Base-by-base conservation (phyloP, 2,113 vertebrate species). In the Marmota flaviventris region DNA sequence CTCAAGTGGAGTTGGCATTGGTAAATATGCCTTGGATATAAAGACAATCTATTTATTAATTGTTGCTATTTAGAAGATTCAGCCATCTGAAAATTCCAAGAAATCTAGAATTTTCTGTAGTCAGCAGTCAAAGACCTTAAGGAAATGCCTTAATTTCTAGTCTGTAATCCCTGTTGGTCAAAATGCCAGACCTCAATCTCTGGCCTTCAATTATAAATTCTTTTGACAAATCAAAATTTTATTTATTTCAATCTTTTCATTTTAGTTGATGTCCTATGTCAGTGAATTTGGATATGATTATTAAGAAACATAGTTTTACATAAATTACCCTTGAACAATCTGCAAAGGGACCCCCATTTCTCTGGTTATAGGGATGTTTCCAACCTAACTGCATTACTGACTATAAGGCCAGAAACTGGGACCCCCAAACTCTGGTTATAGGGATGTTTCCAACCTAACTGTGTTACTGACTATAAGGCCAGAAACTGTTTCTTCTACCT, bases 261-360 rank as follows among this genome's bases (percentile, higher is more conserved):
- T 96, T 70, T 75, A 76, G 37, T 37, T 94, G 34, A 58, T 51
- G 24, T 78, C 39, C 79, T 39, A 78, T 34, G 37, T 84, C 56
- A 89, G 77, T 48, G 51, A 85, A 84, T 88, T 69, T 87, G 65
- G 34, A 72, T 97, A 91, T 94, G 77, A 91, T 76, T 88, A 96
- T 84, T 79, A 90, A 85, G 58, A 37, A 75, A 53, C 4, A 22
- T 48, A 93, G 63, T 88, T 88, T 85, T 48, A 51, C 32, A 75
- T 85, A 91, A 63, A 61, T 79, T 48, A 27, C 32, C 51, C 79
- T 51, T 48, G 29, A 77, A 92, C 5, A 24, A 83, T 73, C 48
- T 88, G 51, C 61, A 81, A 93, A 61, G 75, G 25, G 14, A 39
- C 82, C 24, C 81, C 42, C 32, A 10, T 37, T 8, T 81, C 42